Evolutionary conservation across 2,113 vertebrate species (phyloP).

Genomic region (Salvelinus namaycush): DNA sequence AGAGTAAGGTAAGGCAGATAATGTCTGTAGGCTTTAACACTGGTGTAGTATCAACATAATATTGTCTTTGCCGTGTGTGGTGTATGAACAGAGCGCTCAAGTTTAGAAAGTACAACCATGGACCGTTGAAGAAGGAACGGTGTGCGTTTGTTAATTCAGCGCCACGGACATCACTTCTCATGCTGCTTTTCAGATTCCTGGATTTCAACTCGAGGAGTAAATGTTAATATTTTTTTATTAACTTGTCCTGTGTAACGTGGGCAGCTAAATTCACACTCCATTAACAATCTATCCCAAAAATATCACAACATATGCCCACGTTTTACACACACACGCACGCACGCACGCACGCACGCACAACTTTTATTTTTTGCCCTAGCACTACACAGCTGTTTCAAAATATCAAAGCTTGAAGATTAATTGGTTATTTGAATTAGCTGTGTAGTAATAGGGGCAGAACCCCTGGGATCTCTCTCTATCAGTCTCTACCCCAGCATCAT

Average conservation of each 20-base stretch:
- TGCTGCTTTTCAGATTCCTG: neutral
- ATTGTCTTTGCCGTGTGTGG: neutral
- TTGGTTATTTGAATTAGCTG: no score
- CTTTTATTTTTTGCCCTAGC: no score
- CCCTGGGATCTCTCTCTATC: no score
- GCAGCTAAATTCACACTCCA: neutral
- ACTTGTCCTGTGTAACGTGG: neutral
- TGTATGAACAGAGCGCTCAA: neutral
- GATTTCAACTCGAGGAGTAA: neutral
- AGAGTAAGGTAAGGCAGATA: slow-evolving; percentile 83
- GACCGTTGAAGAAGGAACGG: neutral
- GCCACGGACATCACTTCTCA: neutral
- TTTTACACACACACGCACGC: no score
- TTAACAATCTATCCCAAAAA: neutral
- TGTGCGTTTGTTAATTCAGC: neutral
- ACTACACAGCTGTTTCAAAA: no score
- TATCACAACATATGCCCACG: no score
- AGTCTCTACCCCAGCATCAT: no score
- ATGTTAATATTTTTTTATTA: neutral
- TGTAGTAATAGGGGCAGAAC: no score
- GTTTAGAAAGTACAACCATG: no score
- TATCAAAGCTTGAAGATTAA: no score
- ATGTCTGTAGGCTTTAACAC: neutral
- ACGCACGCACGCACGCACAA: no score
- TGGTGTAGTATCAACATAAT: neutral